Base-by-base conservation (phyloP, 2,113 vertebrate species). In the Phrynocephalus versicolor region DNA sequence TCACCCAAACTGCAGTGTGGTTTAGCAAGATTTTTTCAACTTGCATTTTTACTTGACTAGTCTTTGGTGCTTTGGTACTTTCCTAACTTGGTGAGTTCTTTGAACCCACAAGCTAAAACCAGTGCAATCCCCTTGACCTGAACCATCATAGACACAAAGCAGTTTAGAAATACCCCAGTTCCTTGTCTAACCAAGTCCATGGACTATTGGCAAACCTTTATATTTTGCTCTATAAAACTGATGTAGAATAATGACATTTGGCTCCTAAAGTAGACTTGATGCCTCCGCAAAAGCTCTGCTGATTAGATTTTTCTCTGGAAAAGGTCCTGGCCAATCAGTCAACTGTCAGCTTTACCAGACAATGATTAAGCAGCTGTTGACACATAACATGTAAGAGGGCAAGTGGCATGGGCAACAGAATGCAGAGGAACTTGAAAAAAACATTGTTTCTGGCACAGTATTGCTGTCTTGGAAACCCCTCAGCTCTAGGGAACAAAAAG, bases 331-430 rank as follows among this genome's bases (percentile, higher is more conserved):
- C 75, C 81, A 71, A 83, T 87, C 86, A 79, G 74, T 79, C 86
- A 87, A 35, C 65, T 83, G 86, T 87, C 81, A 83, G n/a, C 64
- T 83, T 83, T 87, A 87, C 79, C 67, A 77, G 81, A 87, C 65
- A 79, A 87, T 79, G 86, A 87, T 87, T 82, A 87, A 87, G 81
- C 62, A 83, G 67, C 55, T 57, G 74, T 57, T 79, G 81, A 83
- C 79, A 79, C 9, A 16, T 83, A 83, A 74, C 81, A 83, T 39
- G 18, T 60, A 79, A 51, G 81, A 71, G 37, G 72, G 74, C n/a
- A 71, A 79, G 65, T 15, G 16, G 78, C n/a, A 87, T 64, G 57
- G 81, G 83, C 74, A 79, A 83, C 30, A 79, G 74, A 78, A 55
- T 87, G 65, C 67, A 55, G 12, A 62, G 67, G 81, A 55, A 65